Conservation (phyloP, 2,113 vertebrate genomes). For the Balaeniceps rex region DNA sequence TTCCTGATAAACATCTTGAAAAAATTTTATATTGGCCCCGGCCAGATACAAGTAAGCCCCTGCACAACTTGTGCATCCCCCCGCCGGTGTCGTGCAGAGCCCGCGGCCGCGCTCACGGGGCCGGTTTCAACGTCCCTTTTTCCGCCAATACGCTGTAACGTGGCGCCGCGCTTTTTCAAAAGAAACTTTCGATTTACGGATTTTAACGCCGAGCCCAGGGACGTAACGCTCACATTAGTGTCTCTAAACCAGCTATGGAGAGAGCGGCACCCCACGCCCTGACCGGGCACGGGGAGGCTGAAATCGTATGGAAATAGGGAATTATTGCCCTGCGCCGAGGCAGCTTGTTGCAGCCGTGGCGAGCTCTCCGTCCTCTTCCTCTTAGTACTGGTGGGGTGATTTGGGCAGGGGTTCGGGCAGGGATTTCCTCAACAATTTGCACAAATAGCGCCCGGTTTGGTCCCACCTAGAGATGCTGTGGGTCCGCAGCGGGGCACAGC, state of each 20-base stretch:
- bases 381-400: accelerated
- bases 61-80: accelerated
- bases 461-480: no score
- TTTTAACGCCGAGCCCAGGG: background rate
- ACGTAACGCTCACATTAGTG: accelerated
- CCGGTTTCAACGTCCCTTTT: accelerated
- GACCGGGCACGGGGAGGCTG: accelerated
- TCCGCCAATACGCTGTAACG: accelerated
- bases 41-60: slow-evolving; percentile 92
- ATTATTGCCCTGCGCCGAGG: no score
- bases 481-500: background rate
- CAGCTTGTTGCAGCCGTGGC: background rate
- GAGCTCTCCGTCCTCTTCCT: background rate
- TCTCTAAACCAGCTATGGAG: background rate
- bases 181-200: background rate
- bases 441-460: accelerated
- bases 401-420: background rate
- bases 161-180: accelerated
- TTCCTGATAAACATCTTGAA: slow-evolving; percentile 96
- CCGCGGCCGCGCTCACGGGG: background rate
- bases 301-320: background rate
- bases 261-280: background rate
- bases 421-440: background rate
- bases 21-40: slow-evolving; percentile 92
- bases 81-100: background rate